Base-by-base conservation (phyloP, 2,797 vertebrate genomes). In the Mareca strepera region DNA sequence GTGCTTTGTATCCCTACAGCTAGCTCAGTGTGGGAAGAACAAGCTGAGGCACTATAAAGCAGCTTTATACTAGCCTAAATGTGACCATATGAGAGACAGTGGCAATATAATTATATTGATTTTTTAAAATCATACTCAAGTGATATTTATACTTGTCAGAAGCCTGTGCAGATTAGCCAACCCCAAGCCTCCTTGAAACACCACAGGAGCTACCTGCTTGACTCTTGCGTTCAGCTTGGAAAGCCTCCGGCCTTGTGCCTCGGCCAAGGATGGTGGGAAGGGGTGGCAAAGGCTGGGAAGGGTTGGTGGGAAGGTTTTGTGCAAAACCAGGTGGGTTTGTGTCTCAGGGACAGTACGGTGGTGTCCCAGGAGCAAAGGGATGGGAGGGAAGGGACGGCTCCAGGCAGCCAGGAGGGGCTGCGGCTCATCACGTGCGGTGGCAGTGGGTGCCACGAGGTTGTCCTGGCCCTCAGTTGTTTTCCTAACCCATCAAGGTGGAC, bases 311-410 rank as follows among this genome's bases (percentile, higher is more conserved):
- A 13, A 86, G 28, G 41, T 23, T 44, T 9, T 31, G 81, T 39
- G 68, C 41, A 88, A 86, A 97, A 76, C 86, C 89, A 59, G 52
- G 68, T 46, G 86, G 91, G 85, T 87, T 97, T 96, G 39, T 83
- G 59, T 48, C 23, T 31, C 6, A 31, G 67, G 23, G 8, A 29
- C 0, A 22, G 58, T n/a, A 52, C 78, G 13, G 50, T 11, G 11
- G 10, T 13, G 22, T 21, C 12, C 31, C 53, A n/a, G 70, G 60
- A 41, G 21, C 1, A 7, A 41, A 29, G 14, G 75, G 52, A 77
- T 0, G 11, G 12, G 2, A 5, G 50, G 62, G 31, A 5, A 52
- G 48, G n/a, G 28, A 41, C 4, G 6, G 33, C 29, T 79, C 2
- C 22, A 70, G 52, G 76, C 55, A 77, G 31, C 7, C 60, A 33